Evolutionary conservation across 2,888 invertebrate species (phyloP), one percentile per base, ranked within the genome.

Genomic region (Hirtodrosophila histrioides): DNA sequence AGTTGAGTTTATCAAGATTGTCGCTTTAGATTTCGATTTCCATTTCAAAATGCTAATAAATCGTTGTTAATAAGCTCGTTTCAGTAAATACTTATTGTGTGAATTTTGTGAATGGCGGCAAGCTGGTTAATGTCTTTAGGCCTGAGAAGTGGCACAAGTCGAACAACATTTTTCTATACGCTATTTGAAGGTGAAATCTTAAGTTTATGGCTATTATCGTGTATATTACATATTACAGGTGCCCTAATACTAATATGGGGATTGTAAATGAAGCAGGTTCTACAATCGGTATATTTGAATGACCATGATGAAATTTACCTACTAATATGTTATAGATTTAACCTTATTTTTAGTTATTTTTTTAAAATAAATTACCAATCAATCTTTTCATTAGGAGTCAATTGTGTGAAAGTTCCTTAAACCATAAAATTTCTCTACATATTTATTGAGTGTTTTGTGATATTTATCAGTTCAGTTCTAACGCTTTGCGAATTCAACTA

Each of bases 1-100:
- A 39, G n/a, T 64, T 51, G 27, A 49, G 57, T 61, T 54, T 64
- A 75, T 78, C 67, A 55, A 77, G 86, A 81, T 86, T 79, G 83
- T 77, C 81, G 85, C 69, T 81, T 67, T 69, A 75, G 83, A 84
- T 86, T 80, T 75, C 63, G 45, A 72, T 72, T 80, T 86, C 67
- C 73, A 75, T 78, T 69, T 71, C 45, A 71, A 71, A 76, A 72
- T 72, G 72, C 48, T 70, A 69, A 83, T 86, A 83, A 85, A 86
- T 83, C 69, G 67, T 36, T 45, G 44, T 71, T 69, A 78, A 80
- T 83, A 80, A 80, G 80, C 61, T 64, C 56, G 74, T 75, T 78
- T 68, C 61, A 65, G 54, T 72, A 56, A 66, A 81, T 72, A 72
- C 51, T 56, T 51, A 71, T 64, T 75, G 75, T 77, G 82, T 69